phyloP scores from a whole-genome alignment of 2,888 invertebrate species.

The Cryptocephalus moraei region DNA sequence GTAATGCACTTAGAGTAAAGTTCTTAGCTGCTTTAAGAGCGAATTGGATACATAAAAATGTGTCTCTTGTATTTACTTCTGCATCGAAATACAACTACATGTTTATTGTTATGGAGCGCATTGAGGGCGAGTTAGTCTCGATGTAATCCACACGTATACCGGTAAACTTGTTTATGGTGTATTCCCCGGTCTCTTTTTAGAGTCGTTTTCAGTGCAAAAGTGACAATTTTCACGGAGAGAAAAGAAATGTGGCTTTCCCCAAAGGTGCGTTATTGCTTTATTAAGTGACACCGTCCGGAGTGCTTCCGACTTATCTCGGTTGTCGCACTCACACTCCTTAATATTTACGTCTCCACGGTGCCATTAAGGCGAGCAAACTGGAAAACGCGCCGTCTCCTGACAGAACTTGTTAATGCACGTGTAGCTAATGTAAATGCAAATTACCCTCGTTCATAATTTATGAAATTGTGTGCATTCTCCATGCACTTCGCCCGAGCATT shows the following conservation, averaged over 20 bases:
- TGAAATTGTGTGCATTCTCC: not conserved
- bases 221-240: not conserved
- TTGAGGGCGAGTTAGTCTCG: no score
- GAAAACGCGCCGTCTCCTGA: not conserved
- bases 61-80: no score
- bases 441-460: conserved; percentile 11
- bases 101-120: no score
- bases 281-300: conserved; percentile 33
- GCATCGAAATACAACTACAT: no score
- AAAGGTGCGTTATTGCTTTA: conserved; percentile 34
- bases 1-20: no score
- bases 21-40: no score
- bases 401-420: not conserved
- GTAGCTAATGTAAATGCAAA: conserved; percentile 12
- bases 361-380: conserved; percentile 1
- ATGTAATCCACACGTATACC: no score
- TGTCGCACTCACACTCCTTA: conserved; percentile 31
- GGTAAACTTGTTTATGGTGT: no score
- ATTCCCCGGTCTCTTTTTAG: no score
- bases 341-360: conserved; percentile 27
- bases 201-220: no score
- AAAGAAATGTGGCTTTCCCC: conserved; percentile 18
- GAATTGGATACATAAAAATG: no score
- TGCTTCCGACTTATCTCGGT: conserved; percentile 32
- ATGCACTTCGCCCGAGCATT: no score